Percentiles rank a stretch among this genome's conserved stretches.
phyloP scores from a whole-genome alignment of 2,113 vertebrate genomes.

The Zosterops borbonicus region DNA sequence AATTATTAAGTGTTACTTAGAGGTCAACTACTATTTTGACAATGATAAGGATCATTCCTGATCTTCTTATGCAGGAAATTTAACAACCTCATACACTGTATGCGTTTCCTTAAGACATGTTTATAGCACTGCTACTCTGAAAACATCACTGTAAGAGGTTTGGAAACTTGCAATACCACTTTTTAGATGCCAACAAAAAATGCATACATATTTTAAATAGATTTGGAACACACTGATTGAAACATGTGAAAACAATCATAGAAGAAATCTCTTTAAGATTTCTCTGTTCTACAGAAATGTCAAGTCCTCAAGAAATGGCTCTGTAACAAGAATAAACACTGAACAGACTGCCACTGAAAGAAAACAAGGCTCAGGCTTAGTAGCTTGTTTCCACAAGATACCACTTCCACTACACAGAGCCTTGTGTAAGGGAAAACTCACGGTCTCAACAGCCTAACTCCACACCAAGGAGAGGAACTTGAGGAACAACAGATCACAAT shows the following conservation, averaged over 20 bases:
- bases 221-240: neutral
- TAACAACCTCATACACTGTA: neutral
- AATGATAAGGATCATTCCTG: neutral
- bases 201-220: neutral
- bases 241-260: neutral
- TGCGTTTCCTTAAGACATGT: neutral
- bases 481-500: neutral
- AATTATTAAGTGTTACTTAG: neutral
- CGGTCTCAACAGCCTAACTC: neutral
- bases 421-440: neutral
- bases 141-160: neutral
- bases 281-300: neutral
- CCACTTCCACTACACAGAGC: neutral
- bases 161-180: neutral
- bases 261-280: neutral
- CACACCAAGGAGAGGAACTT: neutral
- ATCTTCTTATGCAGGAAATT: neutral
- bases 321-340: neutral
- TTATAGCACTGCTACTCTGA: neutral
- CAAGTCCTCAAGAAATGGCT: neutral
- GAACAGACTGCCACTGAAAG: neutral
- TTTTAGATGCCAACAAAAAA: neutral
- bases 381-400: neutral
- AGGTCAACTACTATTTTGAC: neutral
- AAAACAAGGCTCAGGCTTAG: neutral